Conservation (phyloP, 1,140 invertebrate species). For the Cydia amplana region DNA sequence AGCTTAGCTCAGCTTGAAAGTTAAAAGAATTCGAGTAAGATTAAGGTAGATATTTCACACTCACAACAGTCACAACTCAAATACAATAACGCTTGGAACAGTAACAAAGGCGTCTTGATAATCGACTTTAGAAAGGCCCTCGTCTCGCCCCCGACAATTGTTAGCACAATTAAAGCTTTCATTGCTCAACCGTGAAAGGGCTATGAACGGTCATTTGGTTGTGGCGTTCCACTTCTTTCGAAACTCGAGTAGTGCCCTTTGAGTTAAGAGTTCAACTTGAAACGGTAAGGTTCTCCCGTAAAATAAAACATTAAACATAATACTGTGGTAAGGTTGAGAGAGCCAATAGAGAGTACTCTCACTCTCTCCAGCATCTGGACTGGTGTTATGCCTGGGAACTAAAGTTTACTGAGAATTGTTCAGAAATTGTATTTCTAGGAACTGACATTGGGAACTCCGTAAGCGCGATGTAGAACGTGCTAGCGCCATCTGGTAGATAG, state of each 20-base stretch:
- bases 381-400: no score
- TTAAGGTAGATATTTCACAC: background rate
- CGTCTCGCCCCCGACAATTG: slow-evolving; percentile 53
- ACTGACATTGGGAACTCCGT: no score
- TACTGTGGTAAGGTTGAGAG: no score
- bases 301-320: background rate
- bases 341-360: no score
- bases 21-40: background rate
- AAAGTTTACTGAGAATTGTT: no score
- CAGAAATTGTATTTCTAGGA: no score
- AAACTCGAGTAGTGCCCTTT: slow-evolving; percentile 25
- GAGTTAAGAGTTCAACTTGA: slow-evolving; percentile 7
- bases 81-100: slow-evolving; percentile 30
- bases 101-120: slow-evolving; percentile 40
- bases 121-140: slow-evolving; percentile 43
- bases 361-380: no score
- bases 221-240: slow-evolving; percentile 24
- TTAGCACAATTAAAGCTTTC: slow-evolving; percentile 65
- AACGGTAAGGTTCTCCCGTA: background rate
- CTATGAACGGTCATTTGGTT: slow-evolving; percentile 36
- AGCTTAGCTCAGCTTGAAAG: background rate
- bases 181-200: slow-evolving; percentile 59
- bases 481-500: no score
- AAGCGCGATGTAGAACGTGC: no score
- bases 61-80: background rate